A percentile compares a stretch with the other conserved stretches of the same genome.
These are phyloP conservation scores for Malurus splendens DNA, from an alignment of 2,797 vertebrate genomes.

Conservation along the genomic window DNA sequence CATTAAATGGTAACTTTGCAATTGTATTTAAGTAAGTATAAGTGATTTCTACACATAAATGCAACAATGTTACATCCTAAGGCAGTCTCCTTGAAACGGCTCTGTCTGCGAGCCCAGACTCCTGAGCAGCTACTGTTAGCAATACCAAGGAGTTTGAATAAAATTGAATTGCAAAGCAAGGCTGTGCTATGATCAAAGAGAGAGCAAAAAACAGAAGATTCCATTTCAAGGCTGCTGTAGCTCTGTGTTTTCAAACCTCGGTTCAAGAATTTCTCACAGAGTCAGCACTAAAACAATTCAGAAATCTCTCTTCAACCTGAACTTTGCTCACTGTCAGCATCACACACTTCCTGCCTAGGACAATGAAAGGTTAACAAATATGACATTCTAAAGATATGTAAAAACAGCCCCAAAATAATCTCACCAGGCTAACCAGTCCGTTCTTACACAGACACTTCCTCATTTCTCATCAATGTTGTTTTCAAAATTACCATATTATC, in stretches of 20 bases:
- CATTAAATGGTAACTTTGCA: not conserved
- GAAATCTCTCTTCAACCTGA: not conserved
- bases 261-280: not conserved
- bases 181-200: not conserved
- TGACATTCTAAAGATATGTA: not conserved
- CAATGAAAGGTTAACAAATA: constrained; percentile 20
- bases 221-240: not conserved
- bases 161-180: not conserved
- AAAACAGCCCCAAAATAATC: not conserved
- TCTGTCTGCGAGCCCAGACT: not conserved
- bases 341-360: not conserved
- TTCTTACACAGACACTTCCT: not conserved
- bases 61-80: not conserved
- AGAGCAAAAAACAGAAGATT: not conserved
- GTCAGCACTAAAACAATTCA: constrained; percentile 4
- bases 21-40: not conserved
- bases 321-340: constrained; percentile 7
- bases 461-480: not conserved
- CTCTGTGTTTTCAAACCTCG: not conserved
- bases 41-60: not conserved
- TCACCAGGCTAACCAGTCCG: not conserved
- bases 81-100: not conserved
- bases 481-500: not conserved
- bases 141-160: not conserved
- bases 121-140: not conserved